These are phyloP conservation scores for Maniola jurtina DNA, from an alignment of 1,140 invertebrate genomes.

Conservation along the genomic window DNA sequence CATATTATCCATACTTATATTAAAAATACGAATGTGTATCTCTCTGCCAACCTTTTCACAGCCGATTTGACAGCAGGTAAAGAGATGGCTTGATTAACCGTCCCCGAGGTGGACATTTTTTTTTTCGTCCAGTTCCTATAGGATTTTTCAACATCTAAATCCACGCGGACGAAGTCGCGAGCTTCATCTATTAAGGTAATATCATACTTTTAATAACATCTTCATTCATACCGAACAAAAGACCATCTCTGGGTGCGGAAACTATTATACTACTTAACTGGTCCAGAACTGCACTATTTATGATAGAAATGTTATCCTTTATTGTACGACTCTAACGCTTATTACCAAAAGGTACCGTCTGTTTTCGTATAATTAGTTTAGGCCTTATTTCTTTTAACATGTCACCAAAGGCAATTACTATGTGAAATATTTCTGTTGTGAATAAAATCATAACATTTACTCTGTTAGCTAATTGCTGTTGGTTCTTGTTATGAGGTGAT, in stretches of 20 bases:
- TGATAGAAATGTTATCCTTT: background rate
- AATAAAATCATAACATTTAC: constrained; percentile 24
- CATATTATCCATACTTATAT: too few species aligned
- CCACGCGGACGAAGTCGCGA: too few species aligned
- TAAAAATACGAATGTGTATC: too few species aligned
- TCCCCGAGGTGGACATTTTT: too few species aligned
- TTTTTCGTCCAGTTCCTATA: too few species aligned
- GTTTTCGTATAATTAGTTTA: background rate
- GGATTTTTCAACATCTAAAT: too few species aligned
- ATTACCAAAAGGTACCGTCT: background rate
- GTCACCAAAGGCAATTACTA: constrained; percentile 8
- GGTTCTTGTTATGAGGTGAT: constrained; percentile 28
- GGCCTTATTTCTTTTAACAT: constrained; percentile 1
- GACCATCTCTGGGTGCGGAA: constrained; percentile 4
- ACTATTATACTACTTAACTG: constrained; percentile 12
- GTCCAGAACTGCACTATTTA: background rate
- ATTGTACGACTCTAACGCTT: background rate
- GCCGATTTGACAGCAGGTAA: too few species aligned
- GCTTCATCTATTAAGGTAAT: background rate
- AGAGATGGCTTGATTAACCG: too few species aligned
- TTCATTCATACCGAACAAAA: constrained; percentile 8
- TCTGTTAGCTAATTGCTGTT: constrained; percentile 27
- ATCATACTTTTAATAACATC: background rate
- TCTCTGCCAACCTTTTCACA: background rate
- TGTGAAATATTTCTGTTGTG: constrained; percentile 11